Evolutionary conservation across 1,140 invertebrate genomes (phyloP).

Genomic region (Microplitis mediator): DNA sequence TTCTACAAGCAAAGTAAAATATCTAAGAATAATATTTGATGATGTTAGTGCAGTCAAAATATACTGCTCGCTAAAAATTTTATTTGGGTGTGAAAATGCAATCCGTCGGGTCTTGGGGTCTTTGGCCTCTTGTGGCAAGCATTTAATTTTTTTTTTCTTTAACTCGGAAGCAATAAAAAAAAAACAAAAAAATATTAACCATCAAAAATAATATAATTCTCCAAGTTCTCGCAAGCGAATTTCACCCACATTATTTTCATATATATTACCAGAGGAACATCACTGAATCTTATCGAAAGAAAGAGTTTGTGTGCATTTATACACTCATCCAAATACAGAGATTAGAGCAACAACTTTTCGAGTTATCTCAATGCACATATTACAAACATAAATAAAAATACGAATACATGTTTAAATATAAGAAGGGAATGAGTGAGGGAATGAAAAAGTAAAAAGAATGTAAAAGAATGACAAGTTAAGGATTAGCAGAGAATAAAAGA

Average conservation of each 20-base stretch:
- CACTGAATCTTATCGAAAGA: background rate
- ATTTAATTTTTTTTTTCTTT: background rate
- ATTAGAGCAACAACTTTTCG: background rate
- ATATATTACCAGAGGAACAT: background rate
- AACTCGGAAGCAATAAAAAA: background rate
- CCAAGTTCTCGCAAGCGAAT: constrained; percentile 7
- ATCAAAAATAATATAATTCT: background rate
- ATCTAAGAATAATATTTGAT: too few species aligned
- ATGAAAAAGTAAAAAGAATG: constrained; percentile 6
- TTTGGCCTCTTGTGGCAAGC: too few species aligned
- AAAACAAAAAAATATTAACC: constrained; percentile 6
- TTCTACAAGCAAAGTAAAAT: too few species aligned
- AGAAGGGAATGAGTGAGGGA: constrained; percentile 19
- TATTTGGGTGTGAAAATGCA: too few species aligned
- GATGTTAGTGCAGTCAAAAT: too few species aligned
- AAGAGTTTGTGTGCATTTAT: constrained; percentile 2
- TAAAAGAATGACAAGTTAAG: constrained; percentile 1
- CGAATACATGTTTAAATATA: background rate
- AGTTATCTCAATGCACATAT: too few species aligned
- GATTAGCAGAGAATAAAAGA: too few species aligned
- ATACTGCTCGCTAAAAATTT: too few species aligned
- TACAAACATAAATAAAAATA: too few species aligned
- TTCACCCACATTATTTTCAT: constrained; percentile 31
- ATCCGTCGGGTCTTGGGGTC: too few species aligned
- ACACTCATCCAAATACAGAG: background rate